These are phyloP conservation scores for Glaucidium brasilianum DNA, from an alignment of 2,113 vertebrate species.

Conservation along the genomic window DNA sequence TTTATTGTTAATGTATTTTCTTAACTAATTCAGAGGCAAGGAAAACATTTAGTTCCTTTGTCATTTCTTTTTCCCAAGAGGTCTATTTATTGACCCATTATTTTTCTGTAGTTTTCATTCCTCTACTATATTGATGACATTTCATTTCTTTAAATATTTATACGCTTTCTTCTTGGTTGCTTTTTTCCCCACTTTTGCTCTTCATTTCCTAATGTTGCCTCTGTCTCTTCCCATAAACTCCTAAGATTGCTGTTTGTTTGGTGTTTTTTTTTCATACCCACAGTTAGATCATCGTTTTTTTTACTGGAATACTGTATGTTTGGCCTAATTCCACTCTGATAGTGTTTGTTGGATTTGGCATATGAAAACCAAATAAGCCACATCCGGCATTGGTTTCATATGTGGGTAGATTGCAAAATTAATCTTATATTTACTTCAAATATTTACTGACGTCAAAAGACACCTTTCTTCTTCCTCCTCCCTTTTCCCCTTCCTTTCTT, in stretches of 20 bases:
- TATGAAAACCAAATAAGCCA: constrained; percentile 36
- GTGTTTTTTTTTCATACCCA: not conserved
- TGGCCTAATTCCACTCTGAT: constrained; percentile 2
- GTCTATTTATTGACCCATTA: not conserved
- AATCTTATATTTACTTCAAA: not conserved
- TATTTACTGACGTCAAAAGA: constrained; percentile 18
- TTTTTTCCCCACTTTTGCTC: not conserved
- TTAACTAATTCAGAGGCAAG: not conserved
- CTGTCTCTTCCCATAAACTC: not conserved
- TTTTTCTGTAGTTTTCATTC: constrained; percentile 15
- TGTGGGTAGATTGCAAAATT: not conserved
- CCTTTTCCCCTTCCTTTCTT: not conserved
- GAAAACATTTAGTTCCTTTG: not conserved
- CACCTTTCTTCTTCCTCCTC: not conserved
- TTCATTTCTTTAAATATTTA: constrained; percentile 6
- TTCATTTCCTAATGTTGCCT: not conserved
- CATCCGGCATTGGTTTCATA: not conserved
- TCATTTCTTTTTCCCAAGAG: not conserved
- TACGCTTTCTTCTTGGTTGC: not conserved
- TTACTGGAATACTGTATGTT: not conserved
- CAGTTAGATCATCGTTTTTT: not conserved
- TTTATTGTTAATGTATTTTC: not conserved
- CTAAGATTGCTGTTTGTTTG: not conserved
- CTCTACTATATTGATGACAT: not conserved
- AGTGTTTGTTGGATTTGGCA: constrained; percentile 48